These are phyloP conservation scores for Lagorchestes hirsutus DNA, from an alignment of 2,797 vertebrate species.

Conservation along the genomic window DNA sequence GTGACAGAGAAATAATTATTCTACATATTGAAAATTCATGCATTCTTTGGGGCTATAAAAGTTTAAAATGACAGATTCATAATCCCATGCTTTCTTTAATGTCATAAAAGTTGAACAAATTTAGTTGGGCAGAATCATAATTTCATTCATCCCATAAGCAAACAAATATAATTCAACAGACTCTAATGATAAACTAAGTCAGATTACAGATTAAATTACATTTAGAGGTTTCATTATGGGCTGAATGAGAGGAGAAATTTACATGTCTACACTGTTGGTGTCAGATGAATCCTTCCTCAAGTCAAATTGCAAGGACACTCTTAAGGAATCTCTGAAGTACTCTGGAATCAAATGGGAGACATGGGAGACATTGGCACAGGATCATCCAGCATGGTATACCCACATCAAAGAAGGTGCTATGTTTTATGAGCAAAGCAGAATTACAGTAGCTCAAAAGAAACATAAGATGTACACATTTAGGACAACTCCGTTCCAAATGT, in stretches of 20 bases:
- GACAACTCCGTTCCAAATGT: background rate
- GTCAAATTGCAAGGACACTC: background rate
- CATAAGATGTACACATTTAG: background rate
- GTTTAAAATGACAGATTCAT: background rate
- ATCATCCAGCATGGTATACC: background rate
- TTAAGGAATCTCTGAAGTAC: background rate
- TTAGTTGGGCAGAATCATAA: background rate
- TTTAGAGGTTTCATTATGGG: background rate
- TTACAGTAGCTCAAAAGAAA: background rate
- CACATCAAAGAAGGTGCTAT: background rate
- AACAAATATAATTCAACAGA: background rate
- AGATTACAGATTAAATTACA: background rate
- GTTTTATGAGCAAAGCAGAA: background rate
- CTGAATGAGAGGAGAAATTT: background rate
- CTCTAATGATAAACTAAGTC: background rate
- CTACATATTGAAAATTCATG: background rate
- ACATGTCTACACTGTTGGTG: background rate
- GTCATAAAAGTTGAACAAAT: background rate
- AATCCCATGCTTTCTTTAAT: background rate
- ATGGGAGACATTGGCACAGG: background rate
- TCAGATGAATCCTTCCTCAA: background rate
- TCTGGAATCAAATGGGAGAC: background rate
- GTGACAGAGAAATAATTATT: background rate
- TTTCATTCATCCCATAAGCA: background rate
- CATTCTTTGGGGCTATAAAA: background rate